These are phyloP conservation scores for Tetrapedia diversipes DNA, from an alignment of 2,888 invertebrate genomes.

Conservation along the genomic window DNA sequence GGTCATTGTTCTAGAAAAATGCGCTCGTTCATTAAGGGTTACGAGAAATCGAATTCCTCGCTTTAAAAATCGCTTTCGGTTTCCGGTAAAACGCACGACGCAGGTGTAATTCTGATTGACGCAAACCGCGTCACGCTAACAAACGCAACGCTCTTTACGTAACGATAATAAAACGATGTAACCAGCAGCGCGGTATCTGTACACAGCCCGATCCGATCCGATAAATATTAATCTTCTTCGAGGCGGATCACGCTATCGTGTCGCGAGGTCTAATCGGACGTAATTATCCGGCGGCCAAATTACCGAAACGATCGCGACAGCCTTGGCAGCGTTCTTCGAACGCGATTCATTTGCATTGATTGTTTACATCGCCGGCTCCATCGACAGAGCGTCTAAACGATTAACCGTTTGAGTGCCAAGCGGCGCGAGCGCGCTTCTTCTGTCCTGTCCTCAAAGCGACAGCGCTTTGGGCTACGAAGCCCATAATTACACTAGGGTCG, in stretches of 20 bases:
- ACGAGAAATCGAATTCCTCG: no score
- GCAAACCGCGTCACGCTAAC: constrained; percentile 18
- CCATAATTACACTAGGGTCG: no score
- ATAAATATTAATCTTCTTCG: constrained; percentile 50
- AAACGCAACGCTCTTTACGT: constrained; percentile 43
- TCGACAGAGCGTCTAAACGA: background rate
- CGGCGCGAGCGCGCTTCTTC: no score
- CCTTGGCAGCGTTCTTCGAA: background rate
- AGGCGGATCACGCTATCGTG: background rate
- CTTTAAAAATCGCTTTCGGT: background rate
- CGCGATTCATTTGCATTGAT: background rate
- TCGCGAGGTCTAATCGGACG: constrained; percentile 18
- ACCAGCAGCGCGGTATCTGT: constrained; percentile 16
- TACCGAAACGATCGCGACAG: constrained; percentile 1
- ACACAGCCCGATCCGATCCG: constrained; percentile 27
- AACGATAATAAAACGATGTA: constrained; percentile 55
- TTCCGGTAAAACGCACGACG: background rate
- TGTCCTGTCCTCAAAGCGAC: no score
- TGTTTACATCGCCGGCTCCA: background rate
- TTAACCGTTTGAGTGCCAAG: no score
- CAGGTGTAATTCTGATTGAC: constrained; percentile 9
- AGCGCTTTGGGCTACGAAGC: no score
- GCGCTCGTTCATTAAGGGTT: no score
- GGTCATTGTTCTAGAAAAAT: no score
- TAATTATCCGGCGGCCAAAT: constrained; percentile 24